Evolutionary conservation across 2,888 invertebrate species (phyloP), one percentile per base, ranked within the genome.

Genomic region (Sphaerophoria taeniata): DNA sequence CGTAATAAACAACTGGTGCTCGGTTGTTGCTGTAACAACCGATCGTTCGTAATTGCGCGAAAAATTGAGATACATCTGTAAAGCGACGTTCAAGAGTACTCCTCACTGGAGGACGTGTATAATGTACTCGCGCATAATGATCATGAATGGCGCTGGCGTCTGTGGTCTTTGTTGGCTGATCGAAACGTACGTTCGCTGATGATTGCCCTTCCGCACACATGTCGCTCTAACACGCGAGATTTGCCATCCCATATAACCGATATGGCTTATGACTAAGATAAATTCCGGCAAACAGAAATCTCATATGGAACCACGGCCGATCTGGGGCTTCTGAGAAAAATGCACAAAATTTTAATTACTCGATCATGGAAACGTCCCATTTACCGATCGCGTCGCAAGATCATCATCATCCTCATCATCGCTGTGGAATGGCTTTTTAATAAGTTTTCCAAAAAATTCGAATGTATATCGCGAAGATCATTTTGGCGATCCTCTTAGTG

Each of bases 331-430:
- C 85, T 58, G 81, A 85, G 85, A 85, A 24, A 24, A 85, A 85
- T 81, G 51, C 36, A 51, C 81, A 14, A 77, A 85, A 85, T 85
- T 85, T 85, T 85, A 85, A 85, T 85, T 85, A 80, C 85, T 85
- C 85, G 81, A 85, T 85, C 85, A 85, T 76, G 69, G 51, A 67
- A 55, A 31, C 51, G 24, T 53, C 70, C 61, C 70, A 47, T 49
- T 24, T 16, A 39, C 6, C 39, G 39, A 6, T 39, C 39, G 6
- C 43, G 53, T 67, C 67, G 69, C 36, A 33, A 47, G 70, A 84
- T 79, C 3, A 47, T 63, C 33, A 49, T 63, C n/a, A 6, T 39
- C 39, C 39, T 49, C 65, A 65, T 65, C 79, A 75, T 70, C 76
- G 65, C n/a, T 39, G 51, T 51, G 69, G 85, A 85, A 85, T 81